Evolutionary conservation across 2,113 vertebrate genomes (phyloP).

Genomic region (Glaucidium brasilianum): DNA sequence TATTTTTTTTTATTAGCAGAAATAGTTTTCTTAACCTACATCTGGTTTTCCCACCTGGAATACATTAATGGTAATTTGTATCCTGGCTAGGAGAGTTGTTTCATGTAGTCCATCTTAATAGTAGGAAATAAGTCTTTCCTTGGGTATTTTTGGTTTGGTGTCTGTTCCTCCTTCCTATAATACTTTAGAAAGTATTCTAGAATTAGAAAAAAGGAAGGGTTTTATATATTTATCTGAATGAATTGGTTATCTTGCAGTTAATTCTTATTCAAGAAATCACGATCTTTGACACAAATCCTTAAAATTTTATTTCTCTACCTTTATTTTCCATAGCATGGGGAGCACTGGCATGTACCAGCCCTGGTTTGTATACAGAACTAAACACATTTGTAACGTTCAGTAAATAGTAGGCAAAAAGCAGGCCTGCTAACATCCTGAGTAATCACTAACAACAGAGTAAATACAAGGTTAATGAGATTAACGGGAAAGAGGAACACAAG

Average conservation of each 20-base stretch:
- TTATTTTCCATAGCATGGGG: fast-evolving
- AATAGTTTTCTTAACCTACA: constrained; percentile 37
- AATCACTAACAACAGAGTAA: constrained; percentile 38
- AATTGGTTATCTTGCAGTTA: not conserved
- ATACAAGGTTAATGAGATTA: constrained; percentile 32
- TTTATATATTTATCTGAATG: not conserved
- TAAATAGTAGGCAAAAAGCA: not conserved
- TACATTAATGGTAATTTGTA: not conserved
- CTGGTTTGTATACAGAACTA: not conserved
- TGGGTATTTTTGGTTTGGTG: not conserved
- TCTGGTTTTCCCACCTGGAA: constrained; percentile 51
- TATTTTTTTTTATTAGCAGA: not conserved
- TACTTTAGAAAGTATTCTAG: not conserved
- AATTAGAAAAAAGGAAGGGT: not conserved
- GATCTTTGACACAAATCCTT: not conserved
- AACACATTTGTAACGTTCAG: not conserved
- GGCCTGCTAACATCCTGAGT: not conserved
- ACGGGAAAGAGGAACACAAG: not conserved
- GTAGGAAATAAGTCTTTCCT: not conserved
- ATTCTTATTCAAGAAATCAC: not conserved
- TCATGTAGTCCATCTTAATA: not conserved
- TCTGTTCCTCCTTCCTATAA: not conserved
- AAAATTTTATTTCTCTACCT: not conserved
- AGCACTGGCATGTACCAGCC: not conserved
- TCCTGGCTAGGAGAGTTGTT: not conserved